Conservation (phyloP, 2,888 invertebrate genomes). For the Phoenoteleia sp. region DNA sequence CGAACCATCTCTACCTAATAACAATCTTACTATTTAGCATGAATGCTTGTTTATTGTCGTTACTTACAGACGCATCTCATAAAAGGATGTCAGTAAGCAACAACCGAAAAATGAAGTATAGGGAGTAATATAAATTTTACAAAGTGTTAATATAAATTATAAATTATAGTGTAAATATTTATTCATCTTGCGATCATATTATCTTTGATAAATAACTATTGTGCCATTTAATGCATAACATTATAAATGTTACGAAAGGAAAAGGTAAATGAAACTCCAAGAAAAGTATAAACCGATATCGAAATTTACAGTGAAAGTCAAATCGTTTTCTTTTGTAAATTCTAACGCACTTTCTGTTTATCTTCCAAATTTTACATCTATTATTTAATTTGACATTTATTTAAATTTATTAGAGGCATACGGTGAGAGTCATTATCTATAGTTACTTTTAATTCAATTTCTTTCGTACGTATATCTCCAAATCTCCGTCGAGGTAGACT, state of each 20-base stretch:
- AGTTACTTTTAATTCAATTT: slow-evolving; percentile 9
- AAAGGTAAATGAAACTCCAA: background rate
- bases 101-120: slow-evolving; percentile 35
- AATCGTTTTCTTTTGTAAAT: slow-evolving; percentile 1
- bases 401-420: background rate
- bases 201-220: slow-evolving; percentile 66
- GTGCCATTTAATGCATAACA: slow-evolving; percentile 60
- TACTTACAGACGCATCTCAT: slow-evolving; percentile 22
- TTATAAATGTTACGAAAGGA: slow-evolving; percentile 44
- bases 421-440: background rate
- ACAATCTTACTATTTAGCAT: slow-evolving; percentile 34
- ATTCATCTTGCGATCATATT: slow-evolving; percentile 56
- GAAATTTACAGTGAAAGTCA: slow-evolving; percentile 45
- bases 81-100: slow-evolving; percentile 38
- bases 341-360: background rate
- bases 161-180: slow-evolving; percentile 69
- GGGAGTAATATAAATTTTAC: slow-evolving; percentile 60
- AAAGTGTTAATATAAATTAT: slow-evolving; percentile 62
- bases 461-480: slow-evolving; percentile 9
- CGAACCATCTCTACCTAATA: slow-evolving; percentile 45
- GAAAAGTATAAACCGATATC: slow-evolving; percentile 27
- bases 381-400: background rate
- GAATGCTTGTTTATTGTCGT: slow-evolving; percentile 54
- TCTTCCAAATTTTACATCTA: slow-evolving; percentile 15
- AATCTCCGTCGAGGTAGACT: slow-evolving; percentile 23